Evolutionary conservation across 2,113 vertebrate species (phyloP).

Genomic region (Myodes glareolus): DNA sequence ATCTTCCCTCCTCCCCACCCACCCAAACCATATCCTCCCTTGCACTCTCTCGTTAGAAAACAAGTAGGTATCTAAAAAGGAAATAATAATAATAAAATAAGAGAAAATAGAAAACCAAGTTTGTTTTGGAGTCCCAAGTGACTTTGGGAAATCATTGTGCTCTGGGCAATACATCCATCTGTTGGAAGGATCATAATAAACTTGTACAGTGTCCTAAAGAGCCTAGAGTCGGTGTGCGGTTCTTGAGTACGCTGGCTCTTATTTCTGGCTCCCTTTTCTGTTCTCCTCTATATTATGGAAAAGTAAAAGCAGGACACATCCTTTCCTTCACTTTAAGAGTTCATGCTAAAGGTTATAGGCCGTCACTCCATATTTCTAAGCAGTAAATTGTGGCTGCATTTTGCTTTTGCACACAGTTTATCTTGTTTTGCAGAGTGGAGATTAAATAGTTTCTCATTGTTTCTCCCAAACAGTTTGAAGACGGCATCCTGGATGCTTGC

Average conservation of each 20-base stretch:
- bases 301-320: constrained; percentile 36
- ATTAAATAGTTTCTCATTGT: constrained; percentile 22
- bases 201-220: constrained; percentile 68
- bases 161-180: background rate
- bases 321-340: background rate
- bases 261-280: constrained; percentile 57
- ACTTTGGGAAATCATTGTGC: constrained; percentile 32
- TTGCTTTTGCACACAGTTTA: constrained; percentile 11
- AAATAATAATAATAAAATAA: background rate
- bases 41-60: background rate
- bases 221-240: constrained; percentile 38
- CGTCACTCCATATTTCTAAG: constrained; percentile 58
- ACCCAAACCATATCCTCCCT: background rate
- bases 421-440: constrained; percentile 26
- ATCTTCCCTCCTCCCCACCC: background rate
- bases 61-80: background rate
- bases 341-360: background rate
- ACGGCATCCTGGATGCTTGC: constrained; percentile 93
- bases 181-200: constrained; percentile 58
- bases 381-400: background rate
- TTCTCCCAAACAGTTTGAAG: constrained; percentile 91
- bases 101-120: background rate
- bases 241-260: background rate
- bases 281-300: constrained; percentile 60
- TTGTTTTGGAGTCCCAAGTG: background rate